Conservation (phyloP, 2,888 invertebrate genomes). For the Andricus quercusramuli region DNA sequence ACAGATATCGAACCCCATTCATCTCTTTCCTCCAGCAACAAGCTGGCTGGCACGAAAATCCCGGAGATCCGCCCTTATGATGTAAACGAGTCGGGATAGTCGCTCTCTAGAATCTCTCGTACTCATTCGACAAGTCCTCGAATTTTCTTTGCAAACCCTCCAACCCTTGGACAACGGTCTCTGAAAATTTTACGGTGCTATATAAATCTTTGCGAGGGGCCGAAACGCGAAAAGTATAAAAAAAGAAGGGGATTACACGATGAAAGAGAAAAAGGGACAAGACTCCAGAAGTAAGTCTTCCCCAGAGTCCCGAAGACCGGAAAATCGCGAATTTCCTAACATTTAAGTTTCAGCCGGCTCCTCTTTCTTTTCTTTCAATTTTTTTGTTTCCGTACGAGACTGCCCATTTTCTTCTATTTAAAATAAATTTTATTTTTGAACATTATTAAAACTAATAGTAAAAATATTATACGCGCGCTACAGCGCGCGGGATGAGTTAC, state of each 20-base stretch:
- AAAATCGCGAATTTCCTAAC: conserved; percentile 11
- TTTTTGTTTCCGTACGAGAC: not conserved
- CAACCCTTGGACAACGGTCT: conserved; percentile 22
- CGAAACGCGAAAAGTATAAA: conserved; percentile 10
- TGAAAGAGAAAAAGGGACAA: conserved; percentile 1
- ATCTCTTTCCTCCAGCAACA: conserved; percentile 2
- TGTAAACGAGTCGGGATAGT: conserved; percentile 26
- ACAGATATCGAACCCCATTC: conserved; percentile 34
- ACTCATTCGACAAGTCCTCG: conserved; percentile 33
- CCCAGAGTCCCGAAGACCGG: not conserved
- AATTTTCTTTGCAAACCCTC: conserved; percentile 19
- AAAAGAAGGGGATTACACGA: not conserved
- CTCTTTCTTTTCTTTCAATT: not conserved
- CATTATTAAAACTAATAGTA: too few relatives aligned
- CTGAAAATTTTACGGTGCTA: conserved; percentile 4
- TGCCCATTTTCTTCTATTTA: not conserved
- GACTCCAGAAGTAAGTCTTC: conserved; percentile 9
- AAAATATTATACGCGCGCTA: too few relatives aligned
- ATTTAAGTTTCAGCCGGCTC: not conserved
- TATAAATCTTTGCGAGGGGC: conserved; percentile 16
- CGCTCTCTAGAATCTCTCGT: conserved; percentile 17
- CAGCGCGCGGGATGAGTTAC: too few relatives aligned
- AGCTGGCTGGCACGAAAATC: conserved; percentile 22
- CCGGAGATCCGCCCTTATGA: conserved; percentile 32
- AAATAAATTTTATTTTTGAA: too few relatives aligned